Evolutionary conservation across 2,113 vertebrate genomes (phyloP).

Genomic region (Agelaius tricolor): DNA sequence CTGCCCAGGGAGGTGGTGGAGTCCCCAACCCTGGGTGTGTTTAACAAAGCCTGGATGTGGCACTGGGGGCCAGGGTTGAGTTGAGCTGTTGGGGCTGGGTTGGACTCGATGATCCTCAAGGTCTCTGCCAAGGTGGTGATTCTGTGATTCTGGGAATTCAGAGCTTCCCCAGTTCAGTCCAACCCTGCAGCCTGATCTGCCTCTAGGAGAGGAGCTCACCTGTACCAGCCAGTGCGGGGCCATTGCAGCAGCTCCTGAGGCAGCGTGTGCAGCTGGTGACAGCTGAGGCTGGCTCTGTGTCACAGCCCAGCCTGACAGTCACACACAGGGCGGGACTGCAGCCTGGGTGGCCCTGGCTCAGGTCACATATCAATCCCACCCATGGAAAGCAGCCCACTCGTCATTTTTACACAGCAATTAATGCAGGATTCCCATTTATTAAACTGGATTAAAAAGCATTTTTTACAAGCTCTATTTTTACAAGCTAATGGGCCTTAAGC

Average conservation of each 20-base stretch:
- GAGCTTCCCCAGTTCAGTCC: accelerated
- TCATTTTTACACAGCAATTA: background rate
- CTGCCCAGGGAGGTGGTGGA: no score
- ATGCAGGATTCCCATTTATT: background rate
- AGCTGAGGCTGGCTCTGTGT: background rate
- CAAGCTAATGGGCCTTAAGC: background rate
- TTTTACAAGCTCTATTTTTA: background rate
- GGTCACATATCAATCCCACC: background rate
- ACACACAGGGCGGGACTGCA: accelerated
- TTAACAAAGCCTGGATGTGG: no score
- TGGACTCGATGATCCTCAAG: accelerated
- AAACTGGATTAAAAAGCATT: background rate
- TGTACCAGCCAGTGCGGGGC: accelerated
- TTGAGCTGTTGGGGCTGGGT: no score
- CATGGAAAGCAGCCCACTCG: background rate
- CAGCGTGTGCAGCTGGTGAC: background rate
- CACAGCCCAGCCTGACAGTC: background rate
- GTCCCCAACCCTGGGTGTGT: no score
- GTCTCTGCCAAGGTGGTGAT: background rate
- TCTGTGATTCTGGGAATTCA: background rate
- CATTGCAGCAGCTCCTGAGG: background rate
- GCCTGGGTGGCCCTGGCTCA: accelerated
- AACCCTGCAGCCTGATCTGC: accelerated
- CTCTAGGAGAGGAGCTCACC: accelerated
- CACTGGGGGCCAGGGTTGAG: no score